A percentile compares a stretch with the other conserved stretches of the same genome.
Evolutionary conservation across 92 coral and sea anemone genomes (phyloP).

Genomic region (Isaurus tuberculatus): DNA sequence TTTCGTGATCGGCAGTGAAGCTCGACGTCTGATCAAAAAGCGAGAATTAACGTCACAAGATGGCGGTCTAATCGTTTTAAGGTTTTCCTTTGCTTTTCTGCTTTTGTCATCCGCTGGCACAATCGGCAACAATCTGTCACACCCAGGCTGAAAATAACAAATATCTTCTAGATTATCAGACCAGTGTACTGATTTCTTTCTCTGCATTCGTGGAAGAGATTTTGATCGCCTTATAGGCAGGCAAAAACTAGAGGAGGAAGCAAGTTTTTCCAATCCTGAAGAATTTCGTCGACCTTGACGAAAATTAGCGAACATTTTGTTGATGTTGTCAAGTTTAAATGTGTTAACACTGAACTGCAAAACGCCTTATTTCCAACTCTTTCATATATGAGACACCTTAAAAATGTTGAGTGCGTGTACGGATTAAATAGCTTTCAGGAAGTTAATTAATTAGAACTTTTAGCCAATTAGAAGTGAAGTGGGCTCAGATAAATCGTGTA

Average conservation of each 20-base stretch:
- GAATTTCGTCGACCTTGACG: constrained; percentile 6
- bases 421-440: background rate
- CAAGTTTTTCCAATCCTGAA: background rate
- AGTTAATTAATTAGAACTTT: background rate
- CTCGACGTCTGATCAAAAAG: background rate
- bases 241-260: background rate
- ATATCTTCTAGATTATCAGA: constrained; percentile 22
- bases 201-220: constrained; percentile 18
- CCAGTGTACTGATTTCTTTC: constrained; percentile 32
- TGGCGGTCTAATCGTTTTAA: background rate
- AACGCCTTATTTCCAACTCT: background rate
- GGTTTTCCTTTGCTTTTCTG: background rate
- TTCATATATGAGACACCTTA: background rate
- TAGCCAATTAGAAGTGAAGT: background rate
- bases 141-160: constrained; percentile 5
- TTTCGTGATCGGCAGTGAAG: background rate
- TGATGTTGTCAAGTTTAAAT: background rate
- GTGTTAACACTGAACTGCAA: background rate
- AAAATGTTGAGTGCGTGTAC: background rate
- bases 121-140: background rate
- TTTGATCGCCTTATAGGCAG: constrained; percentile 20
- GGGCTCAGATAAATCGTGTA: background rate
- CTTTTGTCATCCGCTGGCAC: background rate
- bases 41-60: background rate
- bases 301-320: background rate